These are phyloP conservation scores for Ephydatia muelleri DNA, from an alignment of 37 sponge, comb jelly and placozoan genomes.

Conservation along the genomic window DNA sequence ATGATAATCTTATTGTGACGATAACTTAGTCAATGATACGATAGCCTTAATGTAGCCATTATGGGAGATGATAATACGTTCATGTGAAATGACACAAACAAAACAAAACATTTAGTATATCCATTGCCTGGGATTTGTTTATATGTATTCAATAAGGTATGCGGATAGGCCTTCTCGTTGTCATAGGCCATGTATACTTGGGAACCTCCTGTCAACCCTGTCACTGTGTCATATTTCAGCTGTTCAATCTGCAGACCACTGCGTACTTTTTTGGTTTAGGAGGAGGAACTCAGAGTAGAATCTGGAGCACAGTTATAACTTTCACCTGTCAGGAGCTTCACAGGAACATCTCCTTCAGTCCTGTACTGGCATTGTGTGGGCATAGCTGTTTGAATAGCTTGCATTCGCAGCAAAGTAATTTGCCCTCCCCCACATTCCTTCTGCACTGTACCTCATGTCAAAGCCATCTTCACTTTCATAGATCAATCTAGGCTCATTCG, in stretches of 20 bases:
- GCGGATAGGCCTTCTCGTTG: conserved; percentile 54
- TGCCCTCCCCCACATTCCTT: conserved; percentile 65
- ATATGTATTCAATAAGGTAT: conserved; percentile 21
- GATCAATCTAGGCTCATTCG: conserved; percentile 12
- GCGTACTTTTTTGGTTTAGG: neutral
- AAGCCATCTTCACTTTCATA: conserved; percentile 57
- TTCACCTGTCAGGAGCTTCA: conserved; percentile 47
- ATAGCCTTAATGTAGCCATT: too few species aligned
- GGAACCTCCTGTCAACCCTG: conserved; percentile 27
- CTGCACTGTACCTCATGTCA: conserved; percentile 51
- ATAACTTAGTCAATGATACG: too few species aligned
- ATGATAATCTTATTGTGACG: too few species aligned
- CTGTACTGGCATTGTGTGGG: conserved; percentile 13
- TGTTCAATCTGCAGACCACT: neutral
- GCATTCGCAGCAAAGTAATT: conserved; percentile 73
- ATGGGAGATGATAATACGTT: too few species aligned
- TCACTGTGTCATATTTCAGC: conserved; percentile 49
- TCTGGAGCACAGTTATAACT: conserved; percentile 21
- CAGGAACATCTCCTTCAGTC: neutral
- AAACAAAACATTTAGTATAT: too few species aligned
- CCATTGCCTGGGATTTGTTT: too few species aligned
- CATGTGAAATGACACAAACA: too few species aligned
- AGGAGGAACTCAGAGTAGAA: conserved; percentile 39
- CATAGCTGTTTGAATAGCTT: conserved; percentile 56
- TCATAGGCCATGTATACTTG: conserved; percentile 44